Evolutionary conservation across 2,888 invertebrate genomes (phyloP), one percentile per base, ranked within the genome.

Genomic region (Achlya flavicornis): DNA sequence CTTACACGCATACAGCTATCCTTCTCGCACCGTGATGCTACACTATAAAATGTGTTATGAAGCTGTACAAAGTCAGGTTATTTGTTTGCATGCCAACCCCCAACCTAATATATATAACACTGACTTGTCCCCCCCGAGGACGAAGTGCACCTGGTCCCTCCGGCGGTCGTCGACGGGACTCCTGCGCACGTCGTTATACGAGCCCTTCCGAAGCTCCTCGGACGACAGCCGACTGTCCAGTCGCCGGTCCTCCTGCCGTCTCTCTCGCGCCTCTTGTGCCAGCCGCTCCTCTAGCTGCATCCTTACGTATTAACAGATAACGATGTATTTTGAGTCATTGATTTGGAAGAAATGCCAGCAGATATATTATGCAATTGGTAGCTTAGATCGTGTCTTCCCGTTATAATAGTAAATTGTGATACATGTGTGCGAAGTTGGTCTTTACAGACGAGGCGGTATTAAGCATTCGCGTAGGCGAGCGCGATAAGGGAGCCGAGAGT

Each of bases 71-170:
- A 53, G 53, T 53, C 53, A 53, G 19, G 53, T 53, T 38, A 57
- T 57, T 53, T 16, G 16, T 4, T 8, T 19, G 53, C 19, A 53
- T 53, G 53, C 53, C 19, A 53, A 53, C 53, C 53, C 53, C 53
- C 19, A 19, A 53, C 16, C 53, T 16, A 53, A 19, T 7, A 19
- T 53, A 53, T 53, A 33, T 46, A 63, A 0, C 58, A 85, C 91
- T 87, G 59, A 93, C 93, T 92, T 94, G 64, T 94, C 94, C 0
- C 94, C 94, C 0, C 94, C 94, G 10, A 94, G 71, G 46, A 90
- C 78, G 67, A 94, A 94, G 64, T 93, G 90, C 57, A 94, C 93
- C 57, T 83, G 85, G 12, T 92, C 93, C 66, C 84, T 84, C 61
- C 83, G 81, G 65, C 87, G 73, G 16, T 92, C 91, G 14, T 88